phyloP scores from a whole-genome alignment of 2,113 vertebrate species.

The Hiodon tergisus region DNA sequence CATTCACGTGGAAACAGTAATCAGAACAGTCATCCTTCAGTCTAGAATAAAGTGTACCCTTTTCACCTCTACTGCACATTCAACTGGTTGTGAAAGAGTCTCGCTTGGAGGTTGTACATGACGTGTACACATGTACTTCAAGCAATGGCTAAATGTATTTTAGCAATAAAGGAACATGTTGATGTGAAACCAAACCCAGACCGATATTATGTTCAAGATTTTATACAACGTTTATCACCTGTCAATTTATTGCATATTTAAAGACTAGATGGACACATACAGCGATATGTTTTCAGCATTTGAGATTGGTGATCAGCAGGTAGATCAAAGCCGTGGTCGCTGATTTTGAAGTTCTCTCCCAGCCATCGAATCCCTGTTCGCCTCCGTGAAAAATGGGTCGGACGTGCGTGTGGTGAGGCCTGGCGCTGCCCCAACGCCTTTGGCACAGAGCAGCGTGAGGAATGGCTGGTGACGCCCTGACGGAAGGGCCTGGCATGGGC shows the following conservation, averaged over 20 bases:
- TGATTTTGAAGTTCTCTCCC: constrained; percentile 25
- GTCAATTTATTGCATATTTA: not conserved
- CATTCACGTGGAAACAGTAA: no score
- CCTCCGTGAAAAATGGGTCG: not conserved
- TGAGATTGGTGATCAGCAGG: constrained; percentile 28
- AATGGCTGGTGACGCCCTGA: not conserved
- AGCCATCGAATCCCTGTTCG: constrained; percentile 13
- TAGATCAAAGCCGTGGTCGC: constrained; percentile 25
- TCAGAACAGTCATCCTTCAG: no score
- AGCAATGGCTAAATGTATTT: not conserved
- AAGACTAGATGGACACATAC: no score
- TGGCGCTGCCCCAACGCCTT: not conserved
- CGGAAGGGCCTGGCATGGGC: not conserved
- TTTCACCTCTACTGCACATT: not conserved
- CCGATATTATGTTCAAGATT: no score
- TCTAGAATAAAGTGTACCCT: no score
- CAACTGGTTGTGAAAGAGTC: not conserved
- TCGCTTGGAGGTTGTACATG: not conserved
- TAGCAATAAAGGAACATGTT: not conserved
- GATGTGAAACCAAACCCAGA: not conserved
- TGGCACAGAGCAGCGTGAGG: not conserved
- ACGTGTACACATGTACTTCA: not conserved
- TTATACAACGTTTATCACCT: not conserved
- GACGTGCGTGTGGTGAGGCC: not conserved
- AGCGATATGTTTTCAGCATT: constrained; percentile 2